A percentile compares a stretch with the other conserved stretches of the same genome.
These are phyloP conservation scores for Mizuhopecten yessoensis DNA, from an alignment of 1,140 invertebrate species.

Conservation along the genomic window DNA sequence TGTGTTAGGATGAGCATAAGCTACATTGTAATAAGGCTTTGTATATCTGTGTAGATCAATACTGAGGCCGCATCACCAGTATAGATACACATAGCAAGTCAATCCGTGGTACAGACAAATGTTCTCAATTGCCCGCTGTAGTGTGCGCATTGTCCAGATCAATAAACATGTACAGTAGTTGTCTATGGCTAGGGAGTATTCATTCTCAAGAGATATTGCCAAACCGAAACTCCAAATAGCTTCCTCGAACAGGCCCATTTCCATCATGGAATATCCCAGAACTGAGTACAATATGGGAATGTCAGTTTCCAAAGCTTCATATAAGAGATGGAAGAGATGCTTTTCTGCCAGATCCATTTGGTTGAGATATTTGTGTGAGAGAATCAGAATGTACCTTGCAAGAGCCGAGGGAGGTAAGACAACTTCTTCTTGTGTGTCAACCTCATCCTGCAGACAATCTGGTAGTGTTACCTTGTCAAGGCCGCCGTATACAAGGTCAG, in stretches of 20 bases:
- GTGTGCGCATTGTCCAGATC: slow-evolving; percentile 64
- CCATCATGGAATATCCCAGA: slow-evolving; percentile 80
- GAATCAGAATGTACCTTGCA: slow-evolving; percentile 76
- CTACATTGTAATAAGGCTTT: neutral
- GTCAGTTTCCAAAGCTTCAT: slow-evolving; percentile 73
- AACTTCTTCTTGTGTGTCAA: slow-evolving; percentile 80
- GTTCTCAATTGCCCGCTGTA: slow-evolving; percentile 67
- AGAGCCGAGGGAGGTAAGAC: slow-evolving; percentile 75
- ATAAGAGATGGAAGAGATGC: slow-evolving; percentile 72
- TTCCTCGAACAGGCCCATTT: slow-evolving; percentile 76
- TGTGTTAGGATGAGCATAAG: neutral
- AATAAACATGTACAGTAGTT: slow-evolving; percentile 79
- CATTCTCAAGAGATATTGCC: slow-evolving; percentile 73
- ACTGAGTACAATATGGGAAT: slow-evolving; percentile 77
- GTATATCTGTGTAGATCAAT: neutral
- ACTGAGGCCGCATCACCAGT: neutral
- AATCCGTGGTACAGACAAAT: slow-evolving; percentile 57
- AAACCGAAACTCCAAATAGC: slow-evolving; percentile 75
- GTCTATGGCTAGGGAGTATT: slow-evolving; percentile 78
- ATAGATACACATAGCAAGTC: slow-evolving; percentile 44
- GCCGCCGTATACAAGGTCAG: slow-evolving; percentile 77
- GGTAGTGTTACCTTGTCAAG: slow-evolving; percentile 80
- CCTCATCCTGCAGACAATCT: slow-evolving; percentile 79
- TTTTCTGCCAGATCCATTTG: slow-evolving; percentile 72
- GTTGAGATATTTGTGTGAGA: slow-evolving; percentile 73